Conservation (phyloP, 1,140 invertebrate species). For the Neodiprion lecontei region DNA sequence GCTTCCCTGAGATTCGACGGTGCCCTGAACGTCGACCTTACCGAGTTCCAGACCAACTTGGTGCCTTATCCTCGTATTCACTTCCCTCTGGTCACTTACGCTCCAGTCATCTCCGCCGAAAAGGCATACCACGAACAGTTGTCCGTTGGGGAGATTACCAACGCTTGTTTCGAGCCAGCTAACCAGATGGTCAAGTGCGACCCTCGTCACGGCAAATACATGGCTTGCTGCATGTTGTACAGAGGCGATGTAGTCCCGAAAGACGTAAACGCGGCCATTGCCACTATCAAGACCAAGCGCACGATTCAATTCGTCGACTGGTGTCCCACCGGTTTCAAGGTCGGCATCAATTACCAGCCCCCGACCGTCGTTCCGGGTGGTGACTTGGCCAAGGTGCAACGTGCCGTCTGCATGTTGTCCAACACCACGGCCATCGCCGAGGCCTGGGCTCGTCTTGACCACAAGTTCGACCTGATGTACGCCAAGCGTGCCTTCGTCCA, state of each 20-base stretch:
- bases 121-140: slow-evolving; percentile 65
- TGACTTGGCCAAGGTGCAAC: slow-evolving; percentile 76
- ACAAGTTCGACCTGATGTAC: slow-evolving; percentile 86
- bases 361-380: slow-evolving; percentile 78
- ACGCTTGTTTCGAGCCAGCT: slow-evolving; percentile 72
- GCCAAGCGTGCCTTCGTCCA: slow-evolving; percentile 77
- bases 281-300: slow-evolving; percentile 71
- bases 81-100: slow-evolving; percentile 71
- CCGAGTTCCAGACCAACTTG: slow-evolving; percentile 89
- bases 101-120: slow-evolving; percentile 72
- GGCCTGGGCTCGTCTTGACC: slow-evolving; percentile 73
- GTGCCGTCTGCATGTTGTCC: slow-evolving; percentile 79
- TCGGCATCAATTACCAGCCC: slow-evolving; percentile 68
- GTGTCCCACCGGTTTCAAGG: slow-evolving; percentile 83
- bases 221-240: slow-evolving; percentile 89
- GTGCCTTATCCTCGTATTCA: slow-evolving; percentile 84
- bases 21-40: slow-evolving; percentile 87
- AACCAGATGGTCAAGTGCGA: slow-evolving; percentile 79
- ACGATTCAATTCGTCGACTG: slow-evolving; percentile 81
- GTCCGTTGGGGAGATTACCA: slow-evolving; percentile 71
- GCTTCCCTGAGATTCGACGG: slow-evolving; percentile 88
- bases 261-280: slow-evolving; percentile 81
- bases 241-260: slow-evolving; percentile 81
- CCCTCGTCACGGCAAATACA: slow-evolving; percentile 81
- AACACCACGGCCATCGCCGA: slow-evolving; percentile 83